These are phyloP conservation scores for Diadegma fenestrale DNA, from an alignment of 2,888 invertebrate genomes.

Conservation along the genomic window DNA sequence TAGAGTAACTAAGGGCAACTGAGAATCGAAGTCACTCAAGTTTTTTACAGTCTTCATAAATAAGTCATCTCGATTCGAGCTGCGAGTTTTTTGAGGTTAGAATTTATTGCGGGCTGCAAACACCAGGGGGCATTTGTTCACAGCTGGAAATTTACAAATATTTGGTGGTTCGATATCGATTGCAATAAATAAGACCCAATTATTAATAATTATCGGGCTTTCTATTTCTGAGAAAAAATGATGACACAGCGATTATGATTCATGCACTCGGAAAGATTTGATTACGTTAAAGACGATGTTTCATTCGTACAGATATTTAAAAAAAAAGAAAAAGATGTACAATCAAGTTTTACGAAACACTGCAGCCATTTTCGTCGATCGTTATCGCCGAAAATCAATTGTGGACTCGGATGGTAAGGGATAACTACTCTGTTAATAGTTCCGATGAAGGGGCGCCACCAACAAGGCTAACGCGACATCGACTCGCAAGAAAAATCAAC, in stretches of 20 bases:
- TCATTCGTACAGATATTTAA: neutral
- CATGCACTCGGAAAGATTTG: neutral
- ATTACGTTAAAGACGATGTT: neutral
- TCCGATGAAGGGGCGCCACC: neutral
- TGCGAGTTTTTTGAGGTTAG: neutral
- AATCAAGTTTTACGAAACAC: neutral
- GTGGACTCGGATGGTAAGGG: neutral
- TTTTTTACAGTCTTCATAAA: constrained; percentile 8
- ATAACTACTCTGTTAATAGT: neutral
- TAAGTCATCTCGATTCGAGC: neutral
- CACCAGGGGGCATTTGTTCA: neutral
- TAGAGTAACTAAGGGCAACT: constrained; percentile 7
- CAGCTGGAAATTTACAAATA: neutral
- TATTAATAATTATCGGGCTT: no score
- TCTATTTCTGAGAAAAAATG: neutral
- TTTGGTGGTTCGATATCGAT: neutral
- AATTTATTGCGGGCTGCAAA: neutral
- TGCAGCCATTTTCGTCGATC: neutral
- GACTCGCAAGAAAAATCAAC: neutral
- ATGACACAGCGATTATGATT: neutral
- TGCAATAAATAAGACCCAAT: neutral
- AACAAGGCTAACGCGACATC: neutral
- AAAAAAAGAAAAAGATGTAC: neutral
- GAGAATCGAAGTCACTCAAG: neutral
- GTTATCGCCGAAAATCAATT: neutral